These are phyloP conservation scores for Saguinus imperator DNA, from an alignment of 2,113 vertebrate genomes.

Conservation along the genomic window DNA sequence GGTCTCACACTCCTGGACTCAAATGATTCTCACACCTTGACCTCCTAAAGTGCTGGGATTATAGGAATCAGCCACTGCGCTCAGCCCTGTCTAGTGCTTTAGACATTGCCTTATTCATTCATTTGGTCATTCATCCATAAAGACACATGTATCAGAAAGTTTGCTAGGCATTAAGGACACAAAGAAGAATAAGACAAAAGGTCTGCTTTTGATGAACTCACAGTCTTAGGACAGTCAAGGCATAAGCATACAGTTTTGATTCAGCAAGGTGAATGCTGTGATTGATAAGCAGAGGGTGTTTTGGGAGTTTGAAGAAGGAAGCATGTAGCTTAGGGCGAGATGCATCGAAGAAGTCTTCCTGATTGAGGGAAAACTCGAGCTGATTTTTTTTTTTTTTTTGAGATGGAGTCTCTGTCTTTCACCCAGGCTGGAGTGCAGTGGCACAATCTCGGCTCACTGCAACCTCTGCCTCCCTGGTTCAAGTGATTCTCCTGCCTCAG, in stretches of 20 bases:
- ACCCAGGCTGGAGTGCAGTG: no score
- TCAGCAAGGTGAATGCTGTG: background rate
- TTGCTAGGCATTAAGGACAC: background rate
- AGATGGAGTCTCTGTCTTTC: no score
- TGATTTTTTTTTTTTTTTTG: background rate
- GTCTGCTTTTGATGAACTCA: background rate
- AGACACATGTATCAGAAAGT: background rate
- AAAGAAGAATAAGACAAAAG: background rate
- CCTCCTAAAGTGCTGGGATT: no score
- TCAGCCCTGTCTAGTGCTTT: background rate
- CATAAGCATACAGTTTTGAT: background rate
- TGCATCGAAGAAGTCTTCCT: background rate
- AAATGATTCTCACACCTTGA: no score
- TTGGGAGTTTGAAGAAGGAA: constrained; percentile 5
- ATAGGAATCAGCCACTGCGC: no score
- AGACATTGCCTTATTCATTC: background rate
- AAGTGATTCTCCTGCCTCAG: no score
- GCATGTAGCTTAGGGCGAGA: background rate
- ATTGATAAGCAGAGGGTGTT: background rate
- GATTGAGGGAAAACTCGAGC: background rate
- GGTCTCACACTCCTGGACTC: no score
- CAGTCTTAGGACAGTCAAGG: background rate
- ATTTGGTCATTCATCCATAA: background rate
- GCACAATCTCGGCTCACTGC: no score
- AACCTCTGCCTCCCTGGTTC: no score